These are phyloP conservation scores for Diarsia rubi DNA, from an alignment of 2,888 invertebrate species.

Conservation along the genomic window DNA sequence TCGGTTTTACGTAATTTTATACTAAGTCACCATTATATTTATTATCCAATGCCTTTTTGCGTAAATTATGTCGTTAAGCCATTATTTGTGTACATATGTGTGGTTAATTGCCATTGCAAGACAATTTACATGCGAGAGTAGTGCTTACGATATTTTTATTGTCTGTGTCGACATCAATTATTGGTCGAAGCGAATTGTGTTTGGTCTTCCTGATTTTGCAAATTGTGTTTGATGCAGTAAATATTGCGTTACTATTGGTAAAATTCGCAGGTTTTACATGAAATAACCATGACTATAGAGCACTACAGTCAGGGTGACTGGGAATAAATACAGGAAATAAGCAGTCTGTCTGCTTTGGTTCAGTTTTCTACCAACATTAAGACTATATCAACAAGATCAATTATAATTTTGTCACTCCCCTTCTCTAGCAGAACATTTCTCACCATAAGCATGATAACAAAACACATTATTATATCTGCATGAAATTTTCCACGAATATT, in stretches of 20 bases:
- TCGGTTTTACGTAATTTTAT: constrained; percentile 71
- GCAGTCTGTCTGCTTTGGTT: no score
- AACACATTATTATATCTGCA: constrained; percentile 19
- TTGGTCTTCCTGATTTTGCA: constrained; percentile 43
- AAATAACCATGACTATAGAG: neutral
- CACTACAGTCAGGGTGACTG: neutral
- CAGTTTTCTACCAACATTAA: neutral
- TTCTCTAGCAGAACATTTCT: constrained; percentile 18
- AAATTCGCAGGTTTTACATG: neutral
- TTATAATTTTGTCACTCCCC: neutral
- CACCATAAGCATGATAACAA: neutral
- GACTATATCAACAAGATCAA: neutral
- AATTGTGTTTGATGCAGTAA: constrained; percentile 9
- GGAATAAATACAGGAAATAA: neutral
- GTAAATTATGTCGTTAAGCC: constrained; percentile 47
- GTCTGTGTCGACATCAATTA: constrained; percentile 46
- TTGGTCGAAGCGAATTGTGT: constrained; percentile 41
- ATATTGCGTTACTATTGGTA: constrained; percentile 1
- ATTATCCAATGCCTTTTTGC: constrained; percentile 54
- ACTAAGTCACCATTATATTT: constrained; percentile 49
- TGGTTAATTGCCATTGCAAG: constrained; percentile 51
- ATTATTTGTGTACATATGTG: constrained; percentile 34
- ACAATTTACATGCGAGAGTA: constrained; percentile 38
- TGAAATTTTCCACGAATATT: constrained; percentile 34
- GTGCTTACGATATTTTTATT: constrained; percentile 45